Base-by-base conservation (phyloP, 1,140 invertebrate genomes). In the Amyelois transitella region DNA sequence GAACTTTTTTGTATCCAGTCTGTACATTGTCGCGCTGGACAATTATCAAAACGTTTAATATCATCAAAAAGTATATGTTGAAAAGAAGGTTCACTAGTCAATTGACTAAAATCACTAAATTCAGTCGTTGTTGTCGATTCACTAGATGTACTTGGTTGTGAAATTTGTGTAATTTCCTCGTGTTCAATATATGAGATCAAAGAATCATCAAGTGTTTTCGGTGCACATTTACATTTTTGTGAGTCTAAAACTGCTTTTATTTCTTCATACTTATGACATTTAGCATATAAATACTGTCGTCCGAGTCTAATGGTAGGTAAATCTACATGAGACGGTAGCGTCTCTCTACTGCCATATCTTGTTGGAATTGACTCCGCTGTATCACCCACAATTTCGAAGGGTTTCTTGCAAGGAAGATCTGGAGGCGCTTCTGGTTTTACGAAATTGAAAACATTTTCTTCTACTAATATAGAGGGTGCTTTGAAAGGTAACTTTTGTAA, bases 221-320 rank as follows among this genome's bases (percentile, higher is more conserved):
- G 18, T 47, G 18, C 10, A 60, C 81, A 87, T 68, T 68, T 73
- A 60, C 81, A 85, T 38, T 62, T 38, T 43, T 77, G 60, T 6
- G 68, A 63, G 60, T 79, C 65, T 21, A 88, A 61, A 53, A 76
- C 65, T 1, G 63, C 57, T 62, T 80, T 85, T 7, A 88, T 72
- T 38, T 76, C 68, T 60, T 87, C 76, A 61, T 68, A 83, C 18
- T 75, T 72, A 52, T 84, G 74, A 58, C 85, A 86, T 58, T 82
- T 88, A 0, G 85, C 82, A 57, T 88, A 88, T 51, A 88, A 18
- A 63, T 65, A 81, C 28, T 82, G 66, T 58, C 77, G 77, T 24
- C 77, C 61, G 47, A 85, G 22, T 59, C 74, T 73, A 38, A 86
- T 55, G 47, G 53, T 60, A n/a, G 78, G 80, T 38, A 86, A 65